A percentile compares a stretch with the other conserved stretches of the same genome.
These are phyloP conservation scores for Ctenoplectra terminalis DNA, from an alignment of 1,140 invertebrate species.

Conservation along the genomic window DNA sequence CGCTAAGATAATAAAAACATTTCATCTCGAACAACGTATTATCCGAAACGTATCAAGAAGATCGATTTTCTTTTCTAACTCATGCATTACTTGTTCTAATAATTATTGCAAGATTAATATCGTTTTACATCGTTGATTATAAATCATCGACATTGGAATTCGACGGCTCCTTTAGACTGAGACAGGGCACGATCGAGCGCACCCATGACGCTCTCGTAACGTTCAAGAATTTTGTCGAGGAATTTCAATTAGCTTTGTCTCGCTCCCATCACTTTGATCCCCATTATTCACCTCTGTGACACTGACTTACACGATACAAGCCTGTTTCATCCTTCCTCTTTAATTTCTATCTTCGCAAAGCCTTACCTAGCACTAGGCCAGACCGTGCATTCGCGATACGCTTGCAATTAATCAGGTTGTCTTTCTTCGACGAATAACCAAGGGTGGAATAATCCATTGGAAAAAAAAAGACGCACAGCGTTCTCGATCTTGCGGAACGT, in stretches of 20 bases:
- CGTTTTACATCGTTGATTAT: background rate
- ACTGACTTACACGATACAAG: background rate
- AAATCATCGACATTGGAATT: constrained; percentile 40
- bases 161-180: constrained; percentile 24
- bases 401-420: background rate
- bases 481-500: constrained; percentile 1
- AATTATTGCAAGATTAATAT: too few species aligned
- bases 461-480: background rate
- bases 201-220: constrained; percentile 57
- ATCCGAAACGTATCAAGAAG: too few species aligned
- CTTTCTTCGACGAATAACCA: background rate
- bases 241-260: constrained; percentile 69
- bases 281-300: background rate
- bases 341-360: background rate
- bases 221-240: constrained; percentile 71
- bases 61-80: too few species aligned
- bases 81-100: too few species aligned
- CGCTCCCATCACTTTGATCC: too few species aligned
- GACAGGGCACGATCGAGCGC: constrained; percentile 57
- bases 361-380: too few species aligned
- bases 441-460: background rate
- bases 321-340: background rate
- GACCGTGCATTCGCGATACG: background rate
- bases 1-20: constrained; percentile 20
- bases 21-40: constrained; percentile 3